A percentile compares a stretch with the other conserved stretches of the same genome.
Conservation (phyloP, 2,888 invertebrate species). For the Zhengitettix transpicula region DNA sequence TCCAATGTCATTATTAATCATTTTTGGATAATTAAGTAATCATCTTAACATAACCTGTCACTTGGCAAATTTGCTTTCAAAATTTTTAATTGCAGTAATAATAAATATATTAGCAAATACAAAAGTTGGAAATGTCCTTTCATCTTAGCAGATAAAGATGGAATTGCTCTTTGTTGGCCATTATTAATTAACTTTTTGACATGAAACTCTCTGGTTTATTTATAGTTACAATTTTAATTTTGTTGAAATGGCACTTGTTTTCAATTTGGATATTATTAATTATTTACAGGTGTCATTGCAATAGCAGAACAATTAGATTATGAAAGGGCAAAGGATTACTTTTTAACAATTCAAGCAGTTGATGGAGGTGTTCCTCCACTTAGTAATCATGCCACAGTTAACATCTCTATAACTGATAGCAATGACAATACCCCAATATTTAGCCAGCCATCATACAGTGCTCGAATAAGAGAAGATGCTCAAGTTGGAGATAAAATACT, state of each 20-base stretch:
- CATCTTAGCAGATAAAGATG: too few relatives aligned
- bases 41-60: too few relatives aligned
- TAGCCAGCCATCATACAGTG: conserved; percentile 55
- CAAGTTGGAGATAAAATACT: conserved; percentile 51
- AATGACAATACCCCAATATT: conserved; percentile 81
- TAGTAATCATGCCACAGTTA: conserved; percentile 72
- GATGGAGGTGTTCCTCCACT: conserved; percentile 82
- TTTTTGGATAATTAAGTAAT: too few relatives aligned
- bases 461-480: conserved; percentile 65
- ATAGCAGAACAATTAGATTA: conserved; percentile 71
- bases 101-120: too few relatives aligned
- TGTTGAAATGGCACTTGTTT: not conserved
- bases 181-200: too few relatives aligned
- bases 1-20: too few relatives aligned
- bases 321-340: conserved; percentile 71
- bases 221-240: not conserved
- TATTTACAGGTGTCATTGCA: conserved; percentile 43
- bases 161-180: too few relatives aligned
- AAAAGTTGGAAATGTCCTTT: too few relatives aligned
- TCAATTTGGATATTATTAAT: not conserved
- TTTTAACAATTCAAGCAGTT: conserved; percentile 74
- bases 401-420: conserved; percentile 67
- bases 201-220: not conserved
- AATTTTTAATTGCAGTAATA: too few relatives aligned
- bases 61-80: too few relatives aligned